Evolutionary conservation across 1,140 invertebrate species (phyloP).

Genomic region (Cecropterus lyciades): DNA sequence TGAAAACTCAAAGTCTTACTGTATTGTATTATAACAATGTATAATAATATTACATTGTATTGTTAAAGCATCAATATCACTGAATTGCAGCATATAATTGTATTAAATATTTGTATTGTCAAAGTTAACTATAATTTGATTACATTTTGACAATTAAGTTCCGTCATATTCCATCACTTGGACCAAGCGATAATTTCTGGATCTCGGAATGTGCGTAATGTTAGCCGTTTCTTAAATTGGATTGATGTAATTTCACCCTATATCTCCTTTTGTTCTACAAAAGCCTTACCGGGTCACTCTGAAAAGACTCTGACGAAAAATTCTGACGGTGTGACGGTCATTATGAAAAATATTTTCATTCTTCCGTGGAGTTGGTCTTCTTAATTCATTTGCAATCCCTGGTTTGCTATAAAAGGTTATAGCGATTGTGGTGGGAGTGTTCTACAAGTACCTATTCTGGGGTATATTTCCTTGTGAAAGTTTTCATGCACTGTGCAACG

Average conservation of each 20-base stretch:
- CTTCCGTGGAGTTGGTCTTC: constrained; percentile 20
- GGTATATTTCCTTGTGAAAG: constrained; percentile 14
- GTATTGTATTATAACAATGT: no score
- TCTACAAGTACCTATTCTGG: constrained; percentile 16
- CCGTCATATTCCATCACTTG: constrained; percentile 19
- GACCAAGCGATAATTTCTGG: constrained; percentile 51
- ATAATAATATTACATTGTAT: no score
- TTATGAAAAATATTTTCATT: constrained; percentile 28
- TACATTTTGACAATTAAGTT: no score
- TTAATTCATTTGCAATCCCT: constrained; percentile 29
- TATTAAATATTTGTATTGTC: no score
- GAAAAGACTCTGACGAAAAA: no score
- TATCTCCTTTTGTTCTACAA: constrained; percentile 28
- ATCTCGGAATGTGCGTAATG: constrained; percentile 62
- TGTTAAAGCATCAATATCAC: no score
- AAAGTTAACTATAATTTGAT: no score
- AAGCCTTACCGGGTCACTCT: constrained; percentile 24
- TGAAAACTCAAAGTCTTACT: no score
- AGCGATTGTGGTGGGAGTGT: constrained; percentile 14
- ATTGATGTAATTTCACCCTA: constrained; percentile 62
- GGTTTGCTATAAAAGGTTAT: constrained; percentile 22
- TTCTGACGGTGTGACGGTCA: no score
- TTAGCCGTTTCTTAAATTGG: constrained; percentile 68
- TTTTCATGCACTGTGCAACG: constrained; percentile 11
- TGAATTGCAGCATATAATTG: no score